Conservation (phyloP, 2,113 vertebrate genomes). For the Heptranchias perlo region DNA sequence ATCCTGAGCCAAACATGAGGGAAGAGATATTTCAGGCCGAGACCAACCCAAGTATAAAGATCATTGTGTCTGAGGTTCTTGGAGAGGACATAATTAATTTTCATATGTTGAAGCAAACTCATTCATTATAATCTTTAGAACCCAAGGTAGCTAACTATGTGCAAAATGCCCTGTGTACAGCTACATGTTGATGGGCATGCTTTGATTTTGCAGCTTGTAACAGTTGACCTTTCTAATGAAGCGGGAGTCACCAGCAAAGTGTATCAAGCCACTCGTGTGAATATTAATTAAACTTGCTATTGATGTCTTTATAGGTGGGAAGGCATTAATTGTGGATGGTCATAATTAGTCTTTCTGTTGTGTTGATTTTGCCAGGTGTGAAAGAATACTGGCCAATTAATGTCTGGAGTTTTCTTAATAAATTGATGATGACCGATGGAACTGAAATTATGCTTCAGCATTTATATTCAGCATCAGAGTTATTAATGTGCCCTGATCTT, state of each 20-base stretch:
- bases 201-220: slow-evolving; percentile 1
- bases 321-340: not conserved
- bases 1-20: not conserved
- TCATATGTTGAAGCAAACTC: not conserved
- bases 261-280: not conserved
- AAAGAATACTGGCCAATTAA: not conserved
- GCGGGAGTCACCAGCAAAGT: not conserved
- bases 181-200: not conserved
- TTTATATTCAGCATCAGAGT: not conserved
- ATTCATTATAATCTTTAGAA: slow-evolving; percentile 12
- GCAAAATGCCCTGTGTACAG: not conserved
- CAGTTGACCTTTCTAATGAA: slow-evolving; percentile 29
- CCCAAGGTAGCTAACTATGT: slow-evolving; percentile 11
- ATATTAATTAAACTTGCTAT: slow-evolving; percentile 20
- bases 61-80: not conserved
- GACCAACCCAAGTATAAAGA: slow-evolving; percentile 1
- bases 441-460: slow-evolving; percentile 4
- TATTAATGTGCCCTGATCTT: not conserved
- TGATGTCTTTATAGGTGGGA: slow-evolving; percentile 11
- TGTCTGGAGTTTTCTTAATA: not conserved
- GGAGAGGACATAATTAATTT: slow-evolving; percentile 20
- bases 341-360: not conserved
- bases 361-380: not conserved
- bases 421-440: too few relatives aligned
- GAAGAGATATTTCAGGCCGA: slow-evolving; percentile 17